Evolutionary conservation across 92 coral and sea anemone genomes (phyloP), one percentile per base, ranked within the genome.

Genomic region (Nematostella vectensis): DNA sequence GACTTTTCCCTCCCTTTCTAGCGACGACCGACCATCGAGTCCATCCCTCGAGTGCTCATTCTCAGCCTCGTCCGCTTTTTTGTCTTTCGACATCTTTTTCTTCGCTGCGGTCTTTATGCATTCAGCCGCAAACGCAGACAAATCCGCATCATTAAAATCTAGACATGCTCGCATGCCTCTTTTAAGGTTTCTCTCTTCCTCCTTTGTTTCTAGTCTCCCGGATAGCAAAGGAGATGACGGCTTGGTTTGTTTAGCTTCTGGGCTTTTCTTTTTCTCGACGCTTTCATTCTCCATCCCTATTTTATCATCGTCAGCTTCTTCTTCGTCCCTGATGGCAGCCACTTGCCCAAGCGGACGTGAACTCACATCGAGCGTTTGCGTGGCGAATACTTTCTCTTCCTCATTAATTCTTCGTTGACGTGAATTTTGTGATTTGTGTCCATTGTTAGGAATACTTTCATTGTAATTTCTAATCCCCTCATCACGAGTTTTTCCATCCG

Each of bases 41-140:
- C 8, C 42, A 36, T 36, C 42, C 15, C 15, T 36, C 8, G 40
- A 33, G 15, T 33, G 40, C 6, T 15, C 15, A 15, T 33, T 33
- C 15, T 33, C 40, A 4, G 9, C 21, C 4, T 4, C 21, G 18
- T 6, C 51, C 4, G 4, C 23, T 9, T 11, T 22, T 22, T 45
- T 45, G 9, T 19, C 21, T 6, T 4, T 19, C 21, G 18, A 11
- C 11, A 6, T 17, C 75, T 80, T 80, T 19, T 67, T 67, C 11
- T 50, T 56, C 29, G 55, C 54, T 55, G 74, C 74, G 45, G 55
- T 63, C 27, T 57, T 29, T 19, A 67, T 47, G 28, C 74, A 67
- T 27, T 53, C 59, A 20, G 37, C 65, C 1, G 74, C 74, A 56
- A 67, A 67, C 50, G 58, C 74, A 0, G 55, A 11, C 0, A 67